A percentile compares a stretch with the other conserved stretches of the same genome.
Conservation (phyloP, 53 echinoderm and acorn worm genomes). For the Apostichopus leukothele region DNA sequence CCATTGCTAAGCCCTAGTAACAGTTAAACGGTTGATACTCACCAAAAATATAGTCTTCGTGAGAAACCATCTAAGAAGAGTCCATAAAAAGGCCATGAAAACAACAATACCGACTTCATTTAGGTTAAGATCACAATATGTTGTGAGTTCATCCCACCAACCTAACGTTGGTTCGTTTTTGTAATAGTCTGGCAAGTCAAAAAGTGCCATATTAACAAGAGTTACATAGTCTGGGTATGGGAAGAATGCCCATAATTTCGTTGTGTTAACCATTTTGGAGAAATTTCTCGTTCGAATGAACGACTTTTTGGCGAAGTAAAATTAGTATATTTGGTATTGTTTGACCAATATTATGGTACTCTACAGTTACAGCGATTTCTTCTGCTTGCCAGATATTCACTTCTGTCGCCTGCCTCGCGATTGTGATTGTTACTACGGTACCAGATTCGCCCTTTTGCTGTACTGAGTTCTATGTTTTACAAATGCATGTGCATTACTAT, state of each 20-base stretch:
- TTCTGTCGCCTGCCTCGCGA: too few relatives aligned
- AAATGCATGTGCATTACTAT: too few relatives aligned
- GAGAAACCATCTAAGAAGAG: slow-evolving; percentile 70
- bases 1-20: background rate
- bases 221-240: slow-evolving; percentile 31
- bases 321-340: background rate
- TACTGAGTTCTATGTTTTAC: too few relatives aligned
- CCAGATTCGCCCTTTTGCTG: too few relatives aligned
- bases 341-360: background rate
- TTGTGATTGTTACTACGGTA: too few relatives aligned
- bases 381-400: too few relatives aligned
- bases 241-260: slow-evolving; percentile 50
- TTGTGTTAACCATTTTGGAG: slow-evolving; percentile 36
- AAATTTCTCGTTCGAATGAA: slow-evolving; percentile 7
- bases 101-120: slow-evolving; percentile 64
- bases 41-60: slow-evolving; percentile 78
- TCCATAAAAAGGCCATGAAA: slow-evolving; percentile 74
- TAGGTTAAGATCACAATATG: slow-evolving; percentile 63
- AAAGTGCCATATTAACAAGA: slow-evolving; percentile 35
- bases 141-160: slow-evolving; percentile 67
- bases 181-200: slow-evolving; percentile 42
- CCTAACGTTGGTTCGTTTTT: slow-evolving; percentile 55
- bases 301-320: background rate
- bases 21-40: slow-evolving; percentile 25
- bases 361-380: background rate